Percentiles rank a stretch among this genome's conserved stretches.
Evolutionary conservation across 2,888 invertebrate species (phyloP).

Genomic region (Lomographa bimaculata): DNA sequence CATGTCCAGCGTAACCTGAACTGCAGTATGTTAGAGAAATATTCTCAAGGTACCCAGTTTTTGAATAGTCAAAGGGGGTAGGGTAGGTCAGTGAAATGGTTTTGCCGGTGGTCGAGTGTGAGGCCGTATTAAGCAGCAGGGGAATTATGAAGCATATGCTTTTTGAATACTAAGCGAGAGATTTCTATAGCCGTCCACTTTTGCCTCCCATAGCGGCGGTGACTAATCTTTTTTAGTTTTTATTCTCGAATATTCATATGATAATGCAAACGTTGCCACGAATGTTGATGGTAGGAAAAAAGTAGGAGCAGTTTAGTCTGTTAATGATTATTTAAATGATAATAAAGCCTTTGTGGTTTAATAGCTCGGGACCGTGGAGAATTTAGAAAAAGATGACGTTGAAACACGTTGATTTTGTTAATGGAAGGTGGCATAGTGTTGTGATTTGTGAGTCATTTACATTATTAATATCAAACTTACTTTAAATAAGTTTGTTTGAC

Average conservation of each 20-base stretch:
- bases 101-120: slow-evolving; percentile 69
- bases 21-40: slow-evolving; percentile 40
- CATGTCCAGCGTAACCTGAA: slow-evolving; percentile 53
- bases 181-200: slow-evolving; percentile 54
- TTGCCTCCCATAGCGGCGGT: slow-evolving; percentile 37
- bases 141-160: slow-evolving; percentile 79
- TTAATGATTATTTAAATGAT: slow-evolving; percentile 25
- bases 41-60: slow-evolving; percentile 28
- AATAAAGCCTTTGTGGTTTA: slow-evolving; percentile 18
- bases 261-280: slow-evolving; percentile 40
- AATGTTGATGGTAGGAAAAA: slow-evolving; percentile 18
- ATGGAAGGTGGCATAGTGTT: no score
- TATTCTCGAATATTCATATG: slow-evolving; percentile 53
- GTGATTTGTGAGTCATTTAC: slow-evolving; percentile 1
- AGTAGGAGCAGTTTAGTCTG: slow-evolving; percentile 23
- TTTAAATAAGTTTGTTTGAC: no score
- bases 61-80: slow-evolving; percentile 33
- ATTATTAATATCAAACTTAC: not conserved
- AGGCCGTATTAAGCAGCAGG: slow-evolving; percentile 74
- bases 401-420: not conserved
- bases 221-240: slow-evolving; percentile 53
- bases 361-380: not conserved
- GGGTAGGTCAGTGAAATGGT: slow-evolving; percentile 50
- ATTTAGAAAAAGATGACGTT: slow-evolving; percentile 1
- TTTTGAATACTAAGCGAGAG: slow-evolving; percentile 74